phyloP scores from a whole-genome alignment of 2,113 vertebrate genomes.

The Hydrochoerus hydrochaeris region DNA sequence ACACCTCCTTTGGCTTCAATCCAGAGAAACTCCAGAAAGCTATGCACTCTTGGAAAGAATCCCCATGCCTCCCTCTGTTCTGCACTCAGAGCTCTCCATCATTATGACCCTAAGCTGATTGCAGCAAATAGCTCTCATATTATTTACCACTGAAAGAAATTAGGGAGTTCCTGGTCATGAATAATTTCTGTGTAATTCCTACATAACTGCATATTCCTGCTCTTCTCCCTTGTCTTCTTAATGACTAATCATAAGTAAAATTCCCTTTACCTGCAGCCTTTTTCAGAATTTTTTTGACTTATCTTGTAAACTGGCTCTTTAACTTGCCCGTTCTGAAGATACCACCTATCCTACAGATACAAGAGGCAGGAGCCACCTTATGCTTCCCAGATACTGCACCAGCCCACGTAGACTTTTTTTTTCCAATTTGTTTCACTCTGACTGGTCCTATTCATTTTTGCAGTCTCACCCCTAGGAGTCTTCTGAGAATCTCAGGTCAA shows the following conservation, averaged over 20 bases:
- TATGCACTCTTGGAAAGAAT: not conserved
- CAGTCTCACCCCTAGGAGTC: not conserved
- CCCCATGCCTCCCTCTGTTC: not conserved
- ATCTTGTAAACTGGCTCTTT: not conserved
- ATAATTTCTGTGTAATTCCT: not conserved
- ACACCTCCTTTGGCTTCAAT: not conserved
- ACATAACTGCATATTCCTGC: fast-evolving
- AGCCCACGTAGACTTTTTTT: fast-evolving
- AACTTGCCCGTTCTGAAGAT: not conserved
- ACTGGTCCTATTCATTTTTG: not conserved
- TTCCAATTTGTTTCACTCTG: not conserved
- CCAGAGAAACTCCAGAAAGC: not conserved
- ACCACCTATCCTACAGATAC: not conserved
- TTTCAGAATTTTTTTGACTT: not conserved
- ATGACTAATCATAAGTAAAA: not conserved
- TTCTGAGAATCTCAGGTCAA: not conserved
- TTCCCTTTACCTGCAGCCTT: not conserved
- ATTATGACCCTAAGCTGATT: not conserved
- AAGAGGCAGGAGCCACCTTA: too few species aligned
- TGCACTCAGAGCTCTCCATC: not conserved
- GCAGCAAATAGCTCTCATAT: not conserved
- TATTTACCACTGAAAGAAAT: not conserved
- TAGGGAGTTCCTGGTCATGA: not conserved
- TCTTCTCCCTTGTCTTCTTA: not conserved
- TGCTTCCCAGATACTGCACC: not conserved